Percentiles rank a stretch among this genome's conserved stretches.
Evolutionary conservation across 2,113 vertebrate species (phyloP).

Genomic region (mouse (Mus musculus)): DNA sequence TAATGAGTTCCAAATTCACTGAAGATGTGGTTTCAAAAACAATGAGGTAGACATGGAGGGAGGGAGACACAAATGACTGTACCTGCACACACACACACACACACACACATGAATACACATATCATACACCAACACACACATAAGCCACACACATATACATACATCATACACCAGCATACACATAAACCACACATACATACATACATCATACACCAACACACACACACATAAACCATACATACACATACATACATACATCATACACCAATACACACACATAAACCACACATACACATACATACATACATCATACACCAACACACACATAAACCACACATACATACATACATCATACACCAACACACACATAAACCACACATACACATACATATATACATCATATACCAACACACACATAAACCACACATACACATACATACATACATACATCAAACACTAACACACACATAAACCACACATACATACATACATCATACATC

Average conservation of each 20-base stretch:
- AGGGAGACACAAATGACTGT: not conserved
- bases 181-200: not conserved
- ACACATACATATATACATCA: not conserved
- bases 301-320: not conserved
- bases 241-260: not conserved
- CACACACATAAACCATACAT: not conserved
- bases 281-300: not conserved
- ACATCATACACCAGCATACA: not conserved
- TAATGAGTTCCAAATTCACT: not conserved
- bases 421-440: not conserved
- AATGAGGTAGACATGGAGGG: not conserved
- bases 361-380: no score
- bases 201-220: not conserved
- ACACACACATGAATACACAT: not conserved
- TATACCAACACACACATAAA: not conserved
- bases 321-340: not conserved
- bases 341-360: no score
- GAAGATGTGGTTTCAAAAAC: not conserved
- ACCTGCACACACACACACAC: not conserved
- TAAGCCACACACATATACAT: not conserved
- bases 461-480: not conserved
- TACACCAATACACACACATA: not conserved
- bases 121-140: not conserved
- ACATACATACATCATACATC: not conserved
- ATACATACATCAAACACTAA: no score